phyloP scores from a whole-genome alignment of 2,888 invertebrate species.

The Andrena fulva region DNA sequence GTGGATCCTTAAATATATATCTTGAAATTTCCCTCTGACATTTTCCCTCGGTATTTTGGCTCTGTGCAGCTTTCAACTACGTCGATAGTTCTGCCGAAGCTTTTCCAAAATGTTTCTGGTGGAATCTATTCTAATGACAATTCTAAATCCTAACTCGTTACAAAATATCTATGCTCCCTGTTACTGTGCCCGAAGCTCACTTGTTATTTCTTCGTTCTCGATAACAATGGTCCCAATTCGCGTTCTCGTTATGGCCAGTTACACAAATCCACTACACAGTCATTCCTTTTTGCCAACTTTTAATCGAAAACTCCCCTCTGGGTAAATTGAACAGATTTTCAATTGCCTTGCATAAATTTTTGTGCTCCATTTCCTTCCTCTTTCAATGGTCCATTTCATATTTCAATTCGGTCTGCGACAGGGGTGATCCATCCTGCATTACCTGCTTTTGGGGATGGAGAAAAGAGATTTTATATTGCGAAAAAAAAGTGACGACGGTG shows the following conservation, averaged over 20 bases:
- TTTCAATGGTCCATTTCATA: not conserved
- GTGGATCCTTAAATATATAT: not conserved
- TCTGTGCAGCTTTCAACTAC: not conserved
- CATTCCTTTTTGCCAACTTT: not conserved
- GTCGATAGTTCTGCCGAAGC: not conserved
- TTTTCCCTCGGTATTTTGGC: not conserved
- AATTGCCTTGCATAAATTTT: not conserved
- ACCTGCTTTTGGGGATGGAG: too few relatives aligned
- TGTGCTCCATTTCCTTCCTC: not conserved
- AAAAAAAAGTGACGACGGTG: conserved; percentile 21
- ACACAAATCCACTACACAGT: too few relatives aligned
- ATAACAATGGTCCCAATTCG: not conserved
- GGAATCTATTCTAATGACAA: not conserved
- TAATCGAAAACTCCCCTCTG: not conserved
- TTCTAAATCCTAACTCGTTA: not conserved
- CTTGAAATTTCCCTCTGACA: not conserved
- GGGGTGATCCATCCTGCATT: not conserved
- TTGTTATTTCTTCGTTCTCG: not conserved
- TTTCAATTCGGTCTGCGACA: not conserved
- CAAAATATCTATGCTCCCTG: not conserved
- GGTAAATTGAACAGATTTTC: not conserved
- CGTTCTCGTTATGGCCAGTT: too few relatives aligned
- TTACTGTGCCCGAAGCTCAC: not conserved
- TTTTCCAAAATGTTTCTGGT: not conserved
- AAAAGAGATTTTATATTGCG: not conserved